Evolutionary conservation across 2,888 invertebrate species (phyloP).

Genomic region (Caenorhabditis drosophilae): DNA sequence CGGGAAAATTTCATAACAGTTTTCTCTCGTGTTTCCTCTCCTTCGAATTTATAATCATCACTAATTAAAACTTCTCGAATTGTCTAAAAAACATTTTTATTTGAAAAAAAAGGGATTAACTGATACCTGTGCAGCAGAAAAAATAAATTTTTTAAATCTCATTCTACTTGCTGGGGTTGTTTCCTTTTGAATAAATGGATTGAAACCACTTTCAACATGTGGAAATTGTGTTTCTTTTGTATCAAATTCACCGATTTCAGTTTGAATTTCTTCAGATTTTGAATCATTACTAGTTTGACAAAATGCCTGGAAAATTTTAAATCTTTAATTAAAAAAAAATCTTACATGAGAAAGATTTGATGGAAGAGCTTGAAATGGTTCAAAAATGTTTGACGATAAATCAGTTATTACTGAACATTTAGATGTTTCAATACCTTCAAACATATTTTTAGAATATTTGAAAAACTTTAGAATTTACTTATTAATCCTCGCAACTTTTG

Average conservation of each 20-base stretch:
- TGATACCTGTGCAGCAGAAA: constrained; percentile 28
- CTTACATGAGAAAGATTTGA: neutral
- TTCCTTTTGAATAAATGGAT: constrained; percentile 8
- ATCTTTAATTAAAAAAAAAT: too few species aligned
- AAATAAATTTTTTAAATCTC: constrained; percentile 30
- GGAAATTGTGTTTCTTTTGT: constrained; percentile 32
- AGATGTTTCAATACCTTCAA: constrained; percentile 19
- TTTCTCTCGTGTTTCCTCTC: constrained; percentile 30
- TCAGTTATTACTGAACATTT: constrained; percentile 30
- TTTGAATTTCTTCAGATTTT: constrained; percentile 30
- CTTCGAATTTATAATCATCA: constrained; percentile 17
- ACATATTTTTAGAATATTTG: constrained; percentile 2
- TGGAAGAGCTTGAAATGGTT: neutral
- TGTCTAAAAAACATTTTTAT: constrained; percentile 10
- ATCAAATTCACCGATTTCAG: constrained; percentile 18
- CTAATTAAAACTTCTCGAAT: constrained; percentile 28
- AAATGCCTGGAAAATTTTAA: constrained; percentile 14
- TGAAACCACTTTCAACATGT: constrained; percentile 14
- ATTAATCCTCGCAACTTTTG: constrained; percentile 27
- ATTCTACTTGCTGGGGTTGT: constrained; percentile 17
- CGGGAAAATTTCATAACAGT: constrained; percentile 17
- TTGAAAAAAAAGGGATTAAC: neutral
- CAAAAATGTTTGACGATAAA: constrained; percentile 33
- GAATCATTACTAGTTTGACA: constrained; percentile 28
- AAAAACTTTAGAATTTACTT: constrained; percentile 7